phyloP scores from a whole-genome alignment of 2,888 invertebrate genomes.

The Ametastegia equiseti region DNA sequence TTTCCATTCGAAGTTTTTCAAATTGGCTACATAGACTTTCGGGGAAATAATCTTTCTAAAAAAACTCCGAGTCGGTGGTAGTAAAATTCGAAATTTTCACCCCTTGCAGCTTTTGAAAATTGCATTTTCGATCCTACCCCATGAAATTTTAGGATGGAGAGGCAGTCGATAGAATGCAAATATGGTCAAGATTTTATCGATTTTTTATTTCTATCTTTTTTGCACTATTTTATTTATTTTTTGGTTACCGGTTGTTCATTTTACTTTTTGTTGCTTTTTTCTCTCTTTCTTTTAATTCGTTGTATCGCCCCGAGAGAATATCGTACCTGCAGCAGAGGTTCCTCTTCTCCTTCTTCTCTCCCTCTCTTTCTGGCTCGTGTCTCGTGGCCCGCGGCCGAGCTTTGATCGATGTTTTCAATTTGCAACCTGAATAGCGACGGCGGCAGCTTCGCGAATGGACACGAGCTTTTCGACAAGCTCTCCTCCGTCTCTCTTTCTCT shows the following conservation, averaged over 20 bases:
- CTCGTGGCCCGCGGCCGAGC: slow-evolving; percentile 23
- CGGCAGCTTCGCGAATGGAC: slow-evolving; percentile 21
- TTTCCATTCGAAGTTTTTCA: too few species aligned
- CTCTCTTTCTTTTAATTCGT: slow-evolving; percentile 1
- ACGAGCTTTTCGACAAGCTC: slow-evolving; percentile 24
- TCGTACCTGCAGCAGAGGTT: background rate
- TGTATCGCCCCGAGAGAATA: slow-evolving; percentile 37
- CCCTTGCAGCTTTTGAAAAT: too few species aligned
- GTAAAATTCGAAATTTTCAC: too few species aligned
- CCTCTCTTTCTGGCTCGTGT: background rate
- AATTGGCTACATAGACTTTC: too few species aligned
- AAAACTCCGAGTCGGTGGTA: too few species aligned
- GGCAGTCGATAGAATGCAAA: background rate
- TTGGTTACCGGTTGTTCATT: background rate
- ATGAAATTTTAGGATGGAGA: too few species aligned
- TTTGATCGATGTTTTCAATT: slow-evolving; percentile 46
- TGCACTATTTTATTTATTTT: background rate
- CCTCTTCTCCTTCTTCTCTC: too few species aligned
- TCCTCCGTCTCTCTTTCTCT: background rate
- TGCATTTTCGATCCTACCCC: too few species aligned
- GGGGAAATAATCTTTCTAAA: too few species aligned
- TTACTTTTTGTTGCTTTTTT: background rate
- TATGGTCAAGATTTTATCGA: background rate
- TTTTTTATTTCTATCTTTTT: background rate
- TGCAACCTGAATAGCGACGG: slow-evolving; percentile 40